Percentiles rank a stretch among this genome's conserved stretches.
Conservation (phyloP, 2,113 vertebrate species). For the Philantomba maxwellii region DNA sequence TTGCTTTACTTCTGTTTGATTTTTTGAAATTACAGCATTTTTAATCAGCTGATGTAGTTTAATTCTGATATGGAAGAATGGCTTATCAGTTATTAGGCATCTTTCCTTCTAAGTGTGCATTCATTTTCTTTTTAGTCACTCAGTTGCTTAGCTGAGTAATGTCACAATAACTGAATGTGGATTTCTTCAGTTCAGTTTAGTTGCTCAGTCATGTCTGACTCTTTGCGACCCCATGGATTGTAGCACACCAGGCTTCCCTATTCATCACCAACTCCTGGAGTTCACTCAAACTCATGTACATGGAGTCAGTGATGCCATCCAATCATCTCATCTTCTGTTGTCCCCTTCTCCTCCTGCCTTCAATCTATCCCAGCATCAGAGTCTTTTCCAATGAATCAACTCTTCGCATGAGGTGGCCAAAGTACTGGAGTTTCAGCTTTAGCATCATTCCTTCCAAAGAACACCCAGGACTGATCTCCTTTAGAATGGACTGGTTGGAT, state of each 20-base stretch:
- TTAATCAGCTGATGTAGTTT: slow-evolving; percentile 7
- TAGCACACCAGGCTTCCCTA: not conserved
- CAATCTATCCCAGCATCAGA: not conserved
- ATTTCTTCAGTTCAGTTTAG: not conserved
- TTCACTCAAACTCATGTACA: not conserved
- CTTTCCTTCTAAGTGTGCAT: not conserved
- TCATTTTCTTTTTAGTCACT: slow-evolving; percentile 22
- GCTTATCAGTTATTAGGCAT: slow-evolving; percentile 34
- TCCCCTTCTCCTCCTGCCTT: not conserved
- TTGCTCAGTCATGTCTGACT: not conserved
- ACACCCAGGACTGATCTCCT: not conserved
- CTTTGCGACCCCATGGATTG: not conserved
- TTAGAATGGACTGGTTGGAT: not conserved
- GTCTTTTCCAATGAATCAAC: not conserved
- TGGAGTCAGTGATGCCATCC: not conserved
- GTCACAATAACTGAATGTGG: slow-evolving; percentile 3
- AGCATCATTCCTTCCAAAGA: not conserved
- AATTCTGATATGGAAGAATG: not conserved
- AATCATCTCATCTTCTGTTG: not conserved
- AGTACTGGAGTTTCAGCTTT: not conserved
- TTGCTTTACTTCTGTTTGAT: slow-evolving; percentile 24
- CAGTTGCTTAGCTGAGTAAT: slow-evolving; percentile 46
- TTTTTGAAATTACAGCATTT: slow-evolving; percentile 13
- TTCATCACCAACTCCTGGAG: not conserved
- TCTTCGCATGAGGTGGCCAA: not conserved